phyloP scores from a whole-genome alignment of 2,888 invertebrate genomes.

The Acronicta psi region DNA sequence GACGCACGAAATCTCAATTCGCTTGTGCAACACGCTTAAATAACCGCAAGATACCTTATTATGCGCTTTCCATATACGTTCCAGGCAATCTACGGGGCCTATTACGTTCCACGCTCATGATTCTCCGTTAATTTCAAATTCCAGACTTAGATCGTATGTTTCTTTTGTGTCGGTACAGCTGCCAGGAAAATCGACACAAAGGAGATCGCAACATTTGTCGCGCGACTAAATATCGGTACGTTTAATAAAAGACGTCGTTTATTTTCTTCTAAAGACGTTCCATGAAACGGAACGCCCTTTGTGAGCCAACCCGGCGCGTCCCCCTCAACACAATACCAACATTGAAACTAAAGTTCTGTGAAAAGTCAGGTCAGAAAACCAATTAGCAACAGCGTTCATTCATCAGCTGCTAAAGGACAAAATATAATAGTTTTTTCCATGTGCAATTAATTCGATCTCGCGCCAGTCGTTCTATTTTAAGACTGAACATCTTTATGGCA shows the following conservation, averaged over 20 bases:
- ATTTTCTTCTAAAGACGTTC: slow-evolving; percentile 77
- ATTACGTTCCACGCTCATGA: slow-evolving; percentile 81
- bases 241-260: slow-evolving; percentile 81
- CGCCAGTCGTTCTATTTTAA: slow-evolving; percentile 68
- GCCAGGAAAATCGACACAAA: slow-evolving; percentile 80
- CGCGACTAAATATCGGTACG: slow-evolving; percentile 74
- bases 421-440: slow-evolving; percentile 65
- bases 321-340: slow-evolving; percentile 66
- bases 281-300: slow-evolving; percentile 83
- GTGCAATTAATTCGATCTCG: slow-evolving; percentile 65
- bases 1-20: slow-evolving; percentile 87
- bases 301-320: slow-evolving; percentile 69
- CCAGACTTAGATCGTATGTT: slow-evolving; percentile 76
- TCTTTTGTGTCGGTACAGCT: slow-evolving; percentile 83
- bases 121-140: slow-evolving; percentile 85
- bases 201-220: slow-evolving; percentile 85
- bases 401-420: slow-evolving; percentile 70
- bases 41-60: slow-evolving; percentile 88
- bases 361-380: slow-evolving; percentile 75
- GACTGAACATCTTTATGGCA: slow-evolving; percentile 74
- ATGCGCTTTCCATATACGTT: slow-evolving; percentile 88
- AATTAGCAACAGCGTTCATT: slow-evolving; percentile 74
- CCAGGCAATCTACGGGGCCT: slow-evolving; percentile 81
- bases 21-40: slow-evolving; percentile 86
- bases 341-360: slow-evolving; percentile 68